Percentiles rank a stretch among this genome's conserved stretches.
These are phyloP conservation scores for Crotalus helleri DNA, from an alignment of 2,113 vertebrate species.

Conservation along the genomic window DNA sequence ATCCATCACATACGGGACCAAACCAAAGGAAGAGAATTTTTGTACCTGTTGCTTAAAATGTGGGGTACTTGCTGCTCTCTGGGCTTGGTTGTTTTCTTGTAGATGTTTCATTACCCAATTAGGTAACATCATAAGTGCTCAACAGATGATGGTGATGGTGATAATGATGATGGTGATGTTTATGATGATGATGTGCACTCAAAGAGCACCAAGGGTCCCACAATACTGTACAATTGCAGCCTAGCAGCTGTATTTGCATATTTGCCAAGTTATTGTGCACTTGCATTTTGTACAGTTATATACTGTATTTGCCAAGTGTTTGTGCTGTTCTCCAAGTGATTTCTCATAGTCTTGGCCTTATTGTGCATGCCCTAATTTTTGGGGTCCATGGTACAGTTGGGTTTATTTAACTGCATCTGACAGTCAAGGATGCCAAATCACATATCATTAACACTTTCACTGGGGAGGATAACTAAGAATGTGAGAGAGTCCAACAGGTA, in stretches of 20 bases:
- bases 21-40: not conserved
- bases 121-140: not conserved
- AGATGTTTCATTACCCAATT: not conserved
- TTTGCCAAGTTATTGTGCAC: not conserved
- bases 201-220: not conserved
- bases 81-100: not conserved
- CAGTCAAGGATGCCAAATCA: constrained; percentile 43
- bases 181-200: not conserved
- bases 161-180: not conserved
- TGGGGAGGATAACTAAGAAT: constrained; percentile 12
- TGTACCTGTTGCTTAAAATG: not conserved
- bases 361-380: not conserved
- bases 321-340: not conserved
- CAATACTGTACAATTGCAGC: not conserved
- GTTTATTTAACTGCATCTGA: constrained; percentile 52
- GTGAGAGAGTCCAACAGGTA: constrained; percentile 13
- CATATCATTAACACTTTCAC: not conserved
- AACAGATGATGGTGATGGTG: not conserved
- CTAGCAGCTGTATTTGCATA: not conserved
- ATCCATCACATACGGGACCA: not conserved
- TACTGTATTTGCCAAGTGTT: not conserved
- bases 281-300: not conserved
- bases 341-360: not conserved
- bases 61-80: not conserved
- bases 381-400: too few species aligned